phyloP scores from a whole-genome alignment of 2,888 invertebrate genomes.

The Trimorus sp. region DNA sequence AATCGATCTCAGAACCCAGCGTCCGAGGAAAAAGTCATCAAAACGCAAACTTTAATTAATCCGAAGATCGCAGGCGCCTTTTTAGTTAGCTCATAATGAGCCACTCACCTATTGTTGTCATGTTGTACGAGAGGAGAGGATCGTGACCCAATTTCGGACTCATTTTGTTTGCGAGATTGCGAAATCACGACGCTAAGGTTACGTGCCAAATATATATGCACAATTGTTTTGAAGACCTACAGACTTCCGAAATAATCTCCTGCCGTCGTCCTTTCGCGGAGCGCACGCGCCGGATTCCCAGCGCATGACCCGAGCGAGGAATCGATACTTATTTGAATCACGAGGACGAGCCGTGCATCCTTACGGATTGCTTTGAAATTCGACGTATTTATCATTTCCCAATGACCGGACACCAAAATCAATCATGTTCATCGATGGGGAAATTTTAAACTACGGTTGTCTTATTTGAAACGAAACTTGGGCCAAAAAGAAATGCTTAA shows the following conservation, averaged over 20 bases:
- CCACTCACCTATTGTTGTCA: constrained; percentile 75
- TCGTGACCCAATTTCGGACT: constrained; percentile 79
- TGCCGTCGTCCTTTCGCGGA: constrained; percentile 35
- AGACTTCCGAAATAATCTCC: constrained; percentile 21
- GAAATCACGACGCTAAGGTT: constrained; percentile 25
- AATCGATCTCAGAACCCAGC: neutral
- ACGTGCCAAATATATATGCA: constrained; percentile 46
- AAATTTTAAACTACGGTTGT: no score
- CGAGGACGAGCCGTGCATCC: neutral
- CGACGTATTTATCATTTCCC: no score
- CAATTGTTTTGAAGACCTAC: constrained; percentile 55
- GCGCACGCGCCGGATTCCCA: constrained; percentile 35
- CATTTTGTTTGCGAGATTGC: constrained; percentile 68
- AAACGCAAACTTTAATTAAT: constrained; percentile 19
- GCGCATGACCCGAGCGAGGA: constrained; percentile 38
- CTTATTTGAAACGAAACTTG: no score
- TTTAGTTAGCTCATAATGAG: constrained; percentile 24
- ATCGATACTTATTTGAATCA: constrained; percentile 54
- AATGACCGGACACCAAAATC: no score
- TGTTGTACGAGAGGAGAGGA: constrained; percentile 77
- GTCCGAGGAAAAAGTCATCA: neutral
- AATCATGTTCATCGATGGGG: no score
- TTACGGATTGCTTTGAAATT: neutral
- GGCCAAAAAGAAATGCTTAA: no score
- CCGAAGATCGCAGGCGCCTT: neutral